Conservation (phyloP, 2,113 vertebrate genomes). For the Equus przewalskii region DNA sequence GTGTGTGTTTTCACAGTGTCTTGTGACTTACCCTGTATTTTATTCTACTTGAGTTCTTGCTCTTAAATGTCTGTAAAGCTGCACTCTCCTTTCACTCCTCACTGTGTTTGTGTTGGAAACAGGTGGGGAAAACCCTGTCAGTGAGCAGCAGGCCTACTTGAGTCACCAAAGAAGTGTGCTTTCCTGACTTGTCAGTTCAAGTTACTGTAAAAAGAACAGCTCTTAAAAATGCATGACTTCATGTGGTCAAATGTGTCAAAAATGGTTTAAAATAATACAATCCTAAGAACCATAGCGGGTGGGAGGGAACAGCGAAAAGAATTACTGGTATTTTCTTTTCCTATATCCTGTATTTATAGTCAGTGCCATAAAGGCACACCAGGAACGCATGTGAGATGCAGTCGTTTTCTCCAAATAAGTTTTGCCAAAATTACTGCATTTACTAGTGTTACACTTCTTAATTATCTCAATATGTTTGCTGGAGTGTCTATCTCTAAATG, state of each 20-base stretch:
- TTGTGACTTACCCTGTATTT: neutral
- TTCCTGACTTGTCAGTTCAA: slow-evolving; percentile 74
- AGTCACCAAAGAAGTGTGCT: slow-evolving; percentile 51
- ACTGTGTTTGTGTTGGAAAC: neutral
- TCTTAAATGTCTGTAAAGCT: neutral
- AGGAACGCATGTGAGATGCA: neutral
- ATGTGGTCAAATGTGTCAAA: slow-evolving; percentile 67
- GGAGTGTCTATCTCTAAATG: neutral
- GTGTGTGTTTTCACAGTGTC: neutral
- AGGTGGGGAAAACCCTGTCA: neutral
- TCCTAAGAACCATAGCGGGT: slow-evolving; percentile 72
- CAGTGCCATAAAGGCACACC: slow-evolving; percentile 3
- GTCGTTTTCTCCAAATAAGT: slow-evolving; percentile 68
- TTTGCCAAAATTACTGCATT: slow-evolving; percentile 64
- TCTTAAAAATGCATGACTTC: slow-evolving; percentile 73
- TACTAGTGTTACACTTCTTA: slow-evolving; percentile 60
- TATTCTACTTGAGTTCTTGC: neutral
- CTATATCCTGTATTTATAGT: slow-evolving; percentile 58
- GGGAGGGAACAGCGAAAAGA: slow-evolving; percentile 26
- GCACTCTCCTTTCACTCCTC: neutral
- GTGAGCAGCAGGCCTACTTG: neutral
- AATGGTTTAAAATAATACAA: slow-evolving; percentile 73
- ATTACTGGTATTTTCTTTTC: slow-evolving; percentile 76
- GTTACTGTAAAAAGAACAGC: slow-evolving; percentile 59
- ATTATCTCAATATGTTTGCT: slow-evolving; percentile 24